Percentiles rank a stretch among this genome's conserved stretches.
Evolutionary conservation across 64 coral and sea anemone genomes (phyloP).

Genomic region (Pocillopora damicornis): DNA sequence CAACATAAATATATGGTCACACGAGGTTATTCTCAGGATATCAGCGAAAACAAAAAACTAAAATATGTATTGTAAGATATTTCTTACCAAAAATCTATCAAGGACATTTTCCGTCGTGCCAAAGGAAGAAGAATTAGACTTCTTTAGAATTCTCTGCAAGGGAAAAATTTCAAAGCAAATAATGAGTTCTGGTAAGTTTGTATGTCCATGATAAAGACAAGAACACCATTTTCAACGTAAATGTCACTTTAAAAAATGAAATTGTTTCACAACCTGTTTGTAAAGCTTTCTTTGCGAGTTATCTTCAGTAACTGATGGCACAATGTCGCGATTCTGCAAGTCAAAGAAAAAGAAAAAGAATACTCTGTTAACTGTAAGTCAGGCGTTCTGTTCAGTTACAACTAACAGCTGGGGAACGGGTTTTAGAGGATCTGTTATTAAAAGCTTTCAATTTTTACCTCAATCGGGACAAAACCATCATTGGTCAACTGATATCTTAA

Average conservation of each 20-base stretch:
- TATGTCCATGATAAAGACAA: background rate
- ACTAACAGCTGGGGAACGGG: too few relatives aligned
- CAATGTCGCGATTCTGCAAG: background rate
- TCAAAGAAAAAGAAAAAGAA: background rate
- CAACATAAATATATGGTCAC: too few relatives aligned
- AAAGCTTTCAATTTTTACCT: conserved; percentile 21
- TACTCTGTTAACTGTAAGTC: background rate
- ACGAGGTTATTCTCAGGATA: too few relatives aligned
- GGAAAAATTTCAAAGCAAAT: background rate
- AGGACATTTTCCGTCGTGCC: conserved; percentile 26
- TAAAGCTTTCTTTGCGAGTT: background rate
- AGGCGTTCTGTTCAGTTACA: background rate
- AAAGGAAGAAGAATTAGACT: background rate
- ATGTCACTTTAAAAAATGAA: background rate
- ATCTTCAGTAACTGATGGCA: background rate
- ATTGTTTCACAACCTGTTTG: background rate
- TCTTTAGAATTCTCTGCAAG: background rate
- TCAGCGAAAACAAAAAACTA: too few relatives aligned
- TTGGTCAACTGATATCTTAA: conserved; percentile 48
- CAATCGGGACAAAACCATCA: conserved; percentile 52
- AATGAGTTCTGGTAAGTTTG: background rate
- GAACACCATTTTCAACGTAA: background rate
- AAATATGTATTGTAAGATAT: background rate
- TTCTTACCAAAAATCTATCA: conserved; percentile 64
- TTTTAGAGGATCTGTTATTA: too few relatives aligned